phyloP scores from a whole-genome alignment of 2,888 invertebrate species.

The Melinaea marsaeus region DNA sequence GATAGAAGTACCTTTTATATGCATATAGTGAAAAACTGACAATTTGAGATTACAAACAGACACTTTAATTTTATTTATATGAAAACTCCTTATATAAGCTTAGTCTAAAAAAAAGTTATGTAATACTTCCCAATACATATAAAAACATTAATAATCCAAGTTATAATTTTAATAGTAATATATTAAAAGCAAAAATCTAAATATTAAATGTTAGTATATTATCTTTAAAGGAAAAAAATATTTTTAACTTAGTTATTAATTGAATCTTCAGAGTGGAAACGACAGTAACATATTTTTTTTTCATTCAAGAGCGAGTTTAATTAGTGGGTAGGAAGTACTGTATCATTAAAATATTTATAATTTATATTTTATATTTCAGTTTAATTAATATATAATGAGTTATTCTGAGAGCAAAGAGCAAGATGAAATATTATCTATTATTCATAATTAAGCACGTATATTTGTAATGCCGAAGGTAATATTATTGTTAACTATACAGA shows the following conservation, averaged over 20 bases:
- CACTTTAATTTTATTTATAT: no score
- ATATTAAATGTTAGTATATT: neutral
- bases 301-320: slow-evolving; percentile 1
- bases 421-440: neutral
- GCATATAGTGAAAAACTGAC: no score
- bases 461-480: no score
- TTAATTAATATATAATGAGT: neutral
- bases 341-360: neutral
- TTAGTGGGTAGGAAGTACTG: neutral
- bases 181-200: neutral
- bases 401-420: neutral
- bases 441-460: no score
- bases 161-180: no score
- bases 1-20: no score
- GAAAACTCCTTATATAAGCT: no score
- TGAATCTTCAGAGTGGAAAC: neutral
- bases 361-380: neutral
- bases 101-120: no score
- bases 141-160: no score
- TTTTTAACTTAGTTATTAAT: slow-evolving; percentile 1
- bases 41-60: no score
- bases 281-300: neutral
- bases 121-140: no score
- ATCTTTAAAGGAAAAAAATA: neutral
- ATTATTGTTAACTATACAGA: no score